Base-by-base conservation (phyloP, 2,888 invertebrate genomes). In the Eumacrocentrus americanus region DNA sequence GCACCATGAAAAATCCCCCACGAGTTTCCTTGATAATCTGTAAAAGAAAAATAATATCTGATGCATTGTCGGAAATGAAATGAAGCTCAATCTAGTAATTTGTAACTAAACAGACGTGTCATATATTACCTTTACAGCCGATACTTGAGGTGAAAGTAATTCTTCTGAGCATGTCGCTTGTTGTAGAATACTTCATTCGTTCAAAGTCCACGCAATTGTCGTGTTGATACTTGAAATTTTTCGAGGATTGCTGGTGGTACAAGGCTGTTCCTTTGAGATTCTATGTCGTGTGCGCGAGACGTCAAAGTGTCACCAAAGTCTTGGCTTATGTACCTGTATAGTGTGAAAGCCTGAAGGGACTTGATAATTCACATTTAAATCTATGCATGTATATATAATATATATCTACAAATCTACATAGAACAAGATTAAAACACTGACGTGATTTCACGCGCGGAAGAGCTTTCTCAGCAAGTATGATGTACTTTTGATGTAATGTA, bases 1-100 rank as follows among this genome's bases (percentile, higher is more conserved):
- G n/a, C n/a, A 44, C 34, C 16, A 42, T 23, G 35, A 60, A 57
- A 54, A 54, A 63, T 60, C 1, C 25, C 0, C 4, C 1, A 6
- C 20, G 20, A 7, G 9, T 16, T 44, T 11, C 7, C 7, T 22
- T 1, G 18, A 1, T 44, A 22, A 37, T 9, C 29, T n/a, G n/a
- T n/a, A n/a, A n/a, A 22, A 20, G 23, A 20, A 23, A 46, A 46
- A 46, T 9, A 9, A 29, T 29, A 29, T 29, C 9, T 9, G 9
- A 4, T 4, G 29, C 29, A 29, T 29, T 29, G 29, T 29, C n/a
- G n/a, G n/a, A n/a, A n/a, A 29, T 29, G 29, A 4, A 4, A 29
- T 29, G 4, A 29, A 29, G 9, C 29, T 29, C 9, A 9, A 29
- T 29, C 29, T 29, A 4, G 29, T 6, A 4, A 29, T 29, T 29